Base-by-base conservation (phyloP, 2,888 invertebrate genomes). In the Ophraella communa region DNA sequence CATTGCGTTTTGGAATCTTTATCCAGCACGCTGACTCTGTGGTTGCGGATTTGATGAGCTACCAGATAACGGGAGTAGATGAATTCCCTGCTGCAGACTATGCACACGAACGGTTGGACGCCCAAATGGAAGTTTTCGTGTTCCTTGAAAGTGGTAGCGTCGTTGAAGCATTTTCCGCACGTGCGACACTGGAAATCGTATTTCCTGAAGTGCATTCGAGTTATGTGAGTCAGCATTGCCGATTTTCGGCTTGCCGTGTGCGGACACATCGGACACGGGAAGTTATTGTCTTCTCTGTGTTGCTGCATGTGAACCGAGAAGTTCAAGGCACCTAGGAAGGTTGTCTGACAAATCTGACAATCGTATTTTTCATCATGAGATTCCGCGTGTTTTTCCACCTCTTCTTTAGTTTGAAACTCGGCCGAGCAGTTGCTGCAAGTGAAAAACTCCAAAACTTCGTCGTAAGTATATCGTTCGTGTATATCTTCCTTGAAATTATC, bases 111-210 rank as follows among this genome's bases (percentile, higher is more conserved):
- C 21, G 80, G 76, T 39, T 76, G 72, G 0, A 83, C 81, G 1
- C 77, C 73, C 44, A 82, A 78, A 65, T 85, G 85, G 53, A 76
- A 71, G 27, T 78, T 75, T 33, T 80, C 77, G 64, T 86, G 85
- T 17, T 83, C 77, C 45, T 81, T 77, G 27, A 84, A 77, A 45
- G 83, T 83, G 4, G 83, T 79, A n/a, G 78, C 78, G 14, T 79
- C 80, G 1, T 83, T 81, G 71, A 81, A 85, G 2, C 82, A 83
- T 71, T 85, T 85, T 0, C 85, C 85, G 63, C 85, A 85, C 1
- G 78, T 78, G 27, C 81, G 76, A 61, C 85, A 85, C 5, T 85
- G 80, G 63, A 77, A 83, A 52, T 80, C 81, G 66, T 81, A 83
- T 55, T 83, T 70, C 58, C 72, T 70, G 11, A 71, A 69, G 47